Conservation (phyloP, 2,797 vertebrate species). For the Ptychadena robeensis region DNA sequence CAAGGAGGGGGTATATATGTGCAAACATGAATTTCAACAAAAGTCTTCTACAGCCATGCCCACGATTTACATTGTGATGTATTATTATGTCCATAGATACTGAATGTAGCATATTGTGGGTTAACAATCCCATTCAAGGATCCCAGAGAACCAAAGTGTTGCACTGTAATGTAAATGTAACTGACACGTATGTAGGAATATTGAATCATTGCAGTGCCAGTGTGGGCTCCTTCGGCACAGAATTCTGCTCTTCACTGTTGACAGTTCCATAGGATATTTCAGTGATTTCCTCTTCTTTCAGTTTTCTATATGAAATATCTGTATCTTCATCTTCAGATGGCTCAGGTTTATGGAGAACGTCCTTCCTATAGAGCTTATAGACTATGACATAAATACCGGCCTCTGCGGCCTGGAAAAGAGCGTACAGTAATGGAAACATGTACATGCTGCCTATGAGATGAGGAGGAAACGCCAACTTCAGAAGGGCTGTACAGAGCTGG, state of each 20-base stretch:
- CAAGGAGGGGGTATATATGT: background rate
- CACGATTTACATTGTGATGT: background rate
- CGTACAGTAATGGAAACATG: conserved; percentile 96
- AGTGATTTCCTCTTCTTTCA: conserved; percentile 86
- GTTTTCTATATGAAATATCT: conserved; percentile 88
- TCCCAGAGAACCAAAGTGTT: background rate
- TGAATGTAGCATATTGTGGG: background rate
- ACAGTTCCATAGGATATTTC: conserved; percentile 89
- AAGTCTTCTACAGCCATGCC: background rate
- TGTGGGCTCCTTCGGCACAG: conserved; percentile 78
- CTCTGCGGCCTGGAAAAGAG: conserved; percentile 93
- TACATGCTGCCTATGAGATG: conserved; percentile 92
- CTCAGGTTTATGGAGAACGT: conserved; percentile 84
- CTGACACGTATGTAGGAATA: background rate
- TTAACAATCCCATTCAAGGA: background rate
- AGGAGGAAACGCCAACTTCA: conserved; percentile 93
- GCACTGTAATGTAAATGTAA: background rate
- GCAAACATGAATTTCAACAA: background rate
- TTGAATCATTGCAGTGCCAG: conserved; percentile 69
- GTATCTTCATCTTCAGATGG: conserved; percentile 79
- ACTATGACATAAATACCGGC: conserved; percentile 89
- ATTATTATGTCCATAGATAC: background rate
- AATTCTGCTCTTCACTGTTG: conserved; percentile 77
- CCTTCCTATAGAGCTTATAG: conserved; percentile 86
- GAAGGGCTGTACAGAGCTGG: conserved; percentile 95